Conservation (phyloP, 2,113 vertebrate species). For the Propithecus coquereli region DNA sequence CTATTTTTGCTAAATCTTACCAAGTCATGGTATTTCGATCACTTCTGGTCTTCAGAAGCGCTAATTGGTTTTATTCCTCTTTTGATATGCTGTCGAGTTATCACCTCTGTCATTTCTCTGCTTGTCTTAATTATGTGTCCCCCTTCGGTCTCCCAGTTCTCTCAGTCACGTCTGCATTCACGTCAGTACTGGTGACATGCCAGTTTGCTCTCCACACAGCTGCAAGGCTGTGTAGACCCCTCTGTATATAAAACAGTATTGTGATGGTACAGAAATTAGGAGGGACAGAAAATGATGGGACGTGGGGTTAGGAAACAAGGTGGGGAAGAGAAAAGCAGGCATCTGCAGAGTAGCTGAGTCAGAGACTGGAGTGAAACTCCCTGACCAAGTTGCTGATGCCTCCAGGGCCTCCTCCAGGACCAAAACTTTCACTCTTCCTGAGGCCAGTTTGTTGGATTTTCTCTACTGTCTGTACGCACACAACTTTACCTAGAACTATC, state of each 20-base stretch:
- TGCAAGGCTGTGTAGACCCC: too few species aligned
- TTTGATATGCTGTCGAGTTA: neutral
- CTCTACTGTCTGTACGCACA: neutral
- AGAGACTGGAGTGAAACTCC: neutral
- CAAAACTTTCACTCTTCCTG: neutral
- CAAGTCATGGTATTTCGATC: neutral
- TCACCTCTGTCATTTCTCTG: neutral
- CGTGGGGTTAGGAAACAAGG: neutral
- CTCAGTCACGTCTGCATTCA: neutral
- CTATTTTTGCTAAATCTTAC: neutral
- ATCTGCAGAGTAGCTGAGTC: neutral
- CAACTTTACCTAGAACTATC: neutral
- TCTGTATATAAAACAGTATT: neutral
- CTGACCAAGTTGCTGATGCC: neutral
- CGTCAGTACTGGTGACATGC: neutral
- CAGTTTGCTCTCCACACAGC: neutral
- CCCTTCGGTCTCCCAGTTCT: neutral
- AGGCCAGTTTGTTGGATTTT: too few species aligned
- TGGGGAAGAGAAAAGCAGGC: neutral
- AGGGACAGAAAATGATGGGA: neutral
- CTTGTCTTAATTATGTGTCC: fast-evolving
- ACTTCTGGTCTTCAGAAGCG: neutral
- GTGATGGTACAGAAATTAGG: neutral
- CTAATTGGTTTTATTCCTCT: too few species aligned
- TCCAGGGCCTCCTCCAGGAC: neutral